Conservation (phyloP, 2,888 invertebrate genomes). For the Lasioglossum marginatum region DNA sequence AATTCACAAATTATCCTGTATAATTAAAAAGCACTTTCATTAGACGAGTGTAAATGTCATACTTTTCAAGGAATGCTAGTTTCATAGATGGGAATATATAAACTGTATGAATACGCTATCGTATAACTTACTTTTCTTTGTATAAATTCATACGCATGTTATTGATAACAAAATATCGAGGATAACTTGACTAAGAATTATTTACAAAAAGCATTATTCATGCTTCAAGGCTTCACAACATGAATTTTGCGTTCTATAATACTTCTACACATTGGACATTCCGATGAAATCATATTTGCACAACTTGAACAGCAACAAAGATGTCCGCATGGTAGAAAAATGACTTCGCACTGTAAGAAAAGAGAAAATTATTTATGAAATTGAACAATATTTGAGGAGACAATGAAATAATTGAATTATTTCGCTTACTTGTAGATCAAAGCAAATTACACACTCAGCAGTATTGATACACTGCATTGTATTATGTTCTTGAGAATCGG, state of each 20-base stretch:
- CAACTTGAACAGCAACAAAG: constrained; percentile 92
- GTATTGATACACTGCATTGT: constrained; percentile 79
- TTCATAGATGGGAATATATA: constrained; percentile 16
- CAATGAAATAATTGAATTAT: not conserved
- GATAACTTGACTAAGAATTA: constrained; percentile 29
- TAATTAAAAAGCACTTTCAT: constrained; percentile 30
- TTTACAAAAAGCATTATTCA: constrained; percentile 34
- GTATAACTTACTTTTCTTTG: not conserved
- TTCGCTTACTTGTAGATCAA: constrained; percentile 89
- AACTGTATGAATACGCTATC: constrained; percentile 31
- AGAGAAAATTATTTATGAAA: constrained; percentile 11
- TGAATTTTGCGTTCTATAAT: constrained; percentile 89
- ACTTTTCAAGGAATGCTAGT: constrained; percentile 27
- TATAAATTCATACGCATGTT: constrained; percentile 17
- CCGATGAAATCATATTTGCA: constrained; percentile 86
- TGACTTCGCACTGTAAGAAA: constrained; percentile 88
- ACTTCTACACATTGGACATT: constrained; percentile 93
- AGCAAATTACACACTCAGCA: constrained; percentile 93
- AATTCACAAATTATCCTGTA: constrained; percentile 10
- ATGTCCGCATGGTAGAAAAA: constrained; percentile 95
- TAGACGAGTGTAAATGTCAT: constrained; percentile 22
- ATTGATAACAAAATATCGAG: constrained; percentile 8
- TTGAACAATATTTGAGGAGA: not conserved
- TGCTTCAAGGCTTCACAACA: constrained; percentile 86
- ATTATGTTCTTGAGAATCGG: constrained; percentile 75